Percentiles rank a stretch among this genome's conserved stretches.
These are phyloP conservation scores for Chionodraco myersi DNA, from an alignment of 2,113 vertebrate genomes.

Conservation along the genomic window DNA sequence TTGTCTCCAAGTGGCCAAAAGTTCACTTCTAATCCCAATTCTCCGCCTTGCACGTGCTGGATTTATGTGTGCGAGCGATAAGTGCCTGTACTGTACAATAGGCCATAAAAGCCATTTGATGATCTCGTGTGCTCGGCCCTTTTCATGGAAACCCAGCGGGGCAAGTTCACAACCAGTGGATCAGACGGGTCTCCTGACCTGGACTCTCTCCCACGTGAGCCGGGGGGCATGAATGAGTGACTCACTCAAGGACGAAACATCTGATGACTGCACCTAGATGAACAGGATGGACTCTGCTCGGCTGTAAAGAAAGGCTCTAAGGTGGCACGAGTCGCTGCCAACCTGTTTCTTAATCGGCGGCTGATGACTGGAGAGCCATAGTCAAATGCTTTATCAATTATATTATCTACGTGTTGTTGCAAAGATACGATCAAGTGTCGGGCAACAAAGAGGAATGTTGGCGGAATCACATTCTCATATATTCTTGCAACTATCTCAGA, in stretches of 20 bases:
- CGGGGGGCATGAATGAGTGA: conserved; percentile 50
- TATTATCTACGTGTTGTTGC: conserved; percentile 13
- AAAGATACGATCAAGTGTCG: not conserved
- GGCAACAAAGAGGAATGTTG: not conserved
- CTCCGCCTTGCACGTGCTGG: not conserved
- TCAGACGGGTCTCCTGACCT: conserved; percentile 65
- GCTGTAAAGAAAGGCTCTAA: conserved; percentile 44
- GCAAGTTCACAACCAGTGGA: conserved; percentile 34
- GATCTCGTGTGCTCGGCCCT: conserved; percentile 18
- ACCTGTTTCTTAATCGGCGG: not conserved
- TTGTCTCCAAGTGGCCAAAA: conserved; percentile 51
- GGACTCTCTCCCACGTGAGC: conserved; percentile 26
- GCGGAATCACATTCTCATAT: not conserved
- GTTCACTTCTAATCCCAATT: conserved; percentile 63
- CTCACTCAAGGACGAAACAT: conserved; percentile 47
- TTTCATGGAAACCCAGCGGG: conserved; percentile 66
- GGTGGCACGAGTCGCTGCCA: not conserved
- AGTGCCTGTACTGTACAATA: conserved; percentile 42
- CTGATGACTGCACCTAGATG: conserved; percentile 14
- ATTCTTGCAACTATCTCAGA: not conserved
- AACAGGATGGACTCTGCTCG: conserved; percentile 46
- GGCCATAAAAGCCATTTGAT: conserved; percentile 56
- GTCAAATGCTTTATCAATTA: not conserved
- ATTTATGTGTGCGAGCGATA: conserved; percentile 6
- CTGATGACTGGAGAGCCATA: conserved; percentile 2